phyloP scores from a whole-genome alignment of 1,140 invertebrate genomes.

The Bombus sibiricus region DNA sequence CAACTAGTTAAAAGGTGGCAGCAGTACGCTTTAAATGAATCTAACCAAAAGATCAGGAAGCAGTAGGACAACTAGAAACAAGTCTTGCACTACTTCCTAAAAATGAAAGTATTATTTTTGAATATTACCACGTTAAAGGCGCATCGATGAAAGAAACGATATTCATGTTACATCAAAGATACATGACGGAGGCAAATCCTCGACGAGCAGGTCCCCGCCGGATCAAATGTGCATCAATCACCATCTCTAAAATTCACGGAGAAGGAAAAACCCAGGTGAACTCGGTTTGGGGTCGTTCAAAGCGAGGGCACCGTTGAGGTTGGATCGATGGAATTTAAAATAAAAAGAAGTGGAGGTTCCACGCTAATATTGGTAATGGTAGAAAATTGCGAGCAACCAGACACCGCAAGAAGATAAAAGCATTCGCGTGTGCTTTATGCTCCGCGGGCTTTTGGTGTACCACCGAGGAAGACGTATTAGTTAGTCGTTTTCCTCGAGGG shows the following conservation, averaged over 20 bases:
- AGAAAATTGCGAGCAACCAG: slow-evolving; percentile 33
- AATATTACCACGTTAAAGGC: background rate
- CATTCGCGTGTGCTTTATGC: slow-evolving; percentile 51
- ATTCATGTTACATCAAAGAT: background rate
- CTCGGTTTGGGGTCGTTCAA: background rate
- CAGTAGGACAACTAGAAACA: rapidly evolving
- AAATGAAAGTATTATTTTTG: background rate
- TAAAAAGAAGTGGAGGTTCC: background rate
- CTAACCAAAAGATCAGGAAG: background rate
- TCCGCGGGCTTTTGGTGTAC: slow-evolving; percentile 33
- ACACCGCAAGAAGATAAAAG: slow-evolving; percentile 44
- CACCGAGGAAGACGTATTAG: slow-evolving; percentile 47
- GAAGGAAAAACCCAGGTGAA: background rate
- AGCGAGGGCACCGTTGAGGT: background rate
- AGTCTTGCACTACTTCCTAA: background rate
- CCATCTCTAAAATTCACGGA: slow-evolving; percentile 13
- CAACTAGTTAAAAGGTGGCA: background rate
- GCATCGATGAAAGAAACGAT: background rate
- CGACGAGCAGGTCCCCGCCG: background rate
- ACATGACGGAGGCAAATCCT: background rate
- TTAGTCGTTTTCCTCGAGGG: slow-evolving; percentile 53
- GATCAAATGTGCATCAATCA: slow-evolving; percentile 29
- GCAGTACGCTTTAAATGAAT: background rate
- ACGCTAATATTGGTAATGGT: slow-evolving; percentile 48
- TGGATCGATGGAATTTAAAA: slow-evolving; percentile 40